Evolutionary conservation across 2,888 invertebrate species (phyloP).

Genomic region (Acrocyrtus sp.): DNA sequence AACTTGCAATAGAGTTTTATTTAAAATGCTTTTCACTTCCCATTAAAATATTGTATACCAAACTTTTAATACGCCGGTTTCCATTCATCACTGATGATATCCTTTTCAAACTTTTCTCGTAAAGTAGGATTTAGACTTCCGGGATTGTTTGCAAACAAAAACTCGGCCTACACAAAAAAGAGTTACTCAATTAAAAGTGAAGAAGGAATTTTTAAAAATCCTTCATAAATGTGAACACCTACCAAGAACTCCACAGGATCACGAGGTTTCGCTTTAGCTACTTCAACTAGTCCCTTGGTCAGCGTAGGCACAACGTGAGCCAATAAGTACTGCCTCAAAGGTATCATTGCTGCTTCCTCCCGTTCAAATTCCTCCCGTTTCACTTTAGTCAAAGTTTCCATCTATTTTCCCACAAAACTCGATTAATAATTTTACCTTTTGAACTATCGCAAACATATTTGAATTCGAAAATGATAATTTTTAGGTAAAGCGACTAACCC

Average conservation of each 20-base stretch:
- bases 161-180: constrained; percentile 62
- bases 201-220: background rate
- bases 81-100: too few relatives aligned
- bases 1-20: too few relatives aligned
- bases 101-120: too few relatives aligned
- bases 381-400: constrained; percentile 75
- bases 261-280: constrained; percentile 77
- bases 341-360: constrained; percentile 71
- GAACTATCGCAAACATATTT: too few relatives aligned
- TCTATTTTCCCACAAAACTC: too few relatives aligned
- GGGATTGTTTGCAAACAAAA: constrained; percentile 60
- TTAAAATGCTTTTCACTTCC: too few relatives aligned
- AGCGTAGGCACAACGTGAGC: constrained; percentile 82
- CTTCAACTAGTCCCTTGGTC: constrained; percentile 79
- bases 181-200: too few relatives aligned
- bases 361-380: constrained; percentile 78
- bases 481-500: constrained; percentile 64
- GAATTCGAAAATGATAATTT: background rate
- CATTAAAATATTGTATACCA: too few relatives aligned
- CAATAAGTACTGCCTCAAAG: constrained; percentile 80
- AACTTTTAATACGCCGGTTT: too few relatives aligned
- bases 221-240: constrained; percentile 57
- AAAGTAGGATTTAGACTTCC: constrained; percentile 43
- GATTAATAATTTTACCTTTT: too few relatives aligned
- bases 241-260: constrained; percentile 83